Conservation (phyloP, 2,888 invertebrate genomes). For the Hypsopygia costalis region DNA sequence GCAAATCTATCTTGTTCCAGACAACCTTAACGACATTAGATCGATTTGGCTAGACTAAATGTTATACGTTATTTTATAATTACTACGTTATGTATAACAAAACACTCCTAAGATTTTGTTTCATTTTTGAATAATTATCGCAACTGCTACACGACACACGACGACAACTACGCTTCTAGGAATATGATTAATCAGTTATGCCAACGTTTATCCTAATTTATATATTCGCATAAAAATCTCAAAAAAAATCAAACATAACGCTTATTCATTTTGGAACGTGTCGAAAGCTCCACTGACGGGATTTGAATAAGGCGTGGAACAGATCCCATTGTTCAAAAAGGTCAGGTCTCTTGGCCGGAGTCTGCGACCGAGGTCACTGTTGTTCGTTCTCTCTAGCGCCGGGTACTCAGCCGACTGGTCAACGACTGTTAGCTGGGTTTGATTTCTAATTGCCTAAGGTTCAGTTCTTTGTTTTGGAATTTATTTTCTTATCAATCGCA, state of each 20-base stretch:
- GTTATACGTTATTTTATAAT: too few relatives aligned
- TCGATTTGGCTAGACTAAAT: too few relatives aligned
- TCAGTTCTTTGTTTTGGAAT: too few relatives aligned
- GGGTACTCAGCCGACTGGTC: background rate
- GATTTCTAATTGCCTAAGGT: background rate
- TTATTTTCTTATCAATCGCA: too few relatives aligned
- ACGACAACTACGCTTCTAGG: too few relatives aligned
- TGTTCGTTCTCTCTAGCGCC: conserved; percentile 31
- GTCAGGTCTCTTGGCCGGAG: conserved; percentile 35
- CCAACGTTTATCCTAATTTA: background rate
- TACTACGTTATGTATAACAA: too few relatives aligned
- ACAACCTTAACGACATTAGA: too few relatives aligned
- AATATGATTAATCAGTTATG: too few relatives aligned
- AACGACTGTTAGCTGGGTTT: background rate
- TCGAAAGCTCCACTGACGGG: conserved; percentile 48
- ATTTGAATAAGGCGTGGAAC: conserved; percentile 46
- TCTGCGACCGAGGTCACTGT: conserved; percentile 39
- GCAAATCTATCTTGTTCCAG: too few relatives aligned
- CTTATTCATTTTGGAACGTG: conserved; percentile 26
- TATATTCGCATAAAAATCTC: background rate
- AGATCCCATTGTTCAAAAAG: conserved; percentile 56
- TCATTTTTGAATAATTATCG: too few relatives aligned
- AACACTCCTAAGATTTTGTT: too few relatives aligned
- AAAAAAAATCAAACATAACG: conserved; percentile 3
- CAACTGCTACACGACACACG: too few relatives aligned